Percentiles rank a stretch among this genome's conserved stretches.
Evolutionary conservation across 1,140 invertebrate genomes (phyloP).

Genomic region (Andricus grossulariae): DNA sequence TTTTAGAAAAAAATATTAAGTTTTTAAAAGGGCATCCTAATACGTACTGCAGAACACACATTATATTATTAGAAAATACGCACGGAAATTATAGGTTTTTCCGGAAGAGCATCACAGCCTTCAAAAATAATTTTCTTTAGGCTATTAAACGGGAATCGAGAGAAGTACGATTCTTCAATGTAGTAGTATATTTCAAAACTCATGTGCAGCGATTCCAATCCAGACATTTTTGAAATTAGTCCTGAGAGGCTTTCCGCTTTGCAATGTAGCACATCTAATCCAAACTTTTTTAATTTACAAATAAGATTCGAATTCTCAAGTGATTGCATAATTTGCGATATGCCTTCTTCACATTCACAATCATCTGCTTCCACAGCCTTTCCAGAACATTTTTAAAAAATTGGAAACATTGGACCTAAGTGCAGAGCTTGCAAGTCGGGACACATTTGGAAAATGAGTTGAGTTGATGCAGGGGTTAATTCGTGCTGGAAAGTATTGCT

Average conservation of each 20-base stretch:
- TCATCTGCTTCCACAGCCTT: not conserved
- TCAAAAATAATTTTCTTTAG: not conserved
- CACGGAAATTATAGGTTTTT: not conserved
- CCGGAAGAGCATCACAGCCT: not conserved
- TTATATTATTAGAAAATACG: too few relatives aligned
- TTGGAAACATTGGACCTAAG: not conserved
- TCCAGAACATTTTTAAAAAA: not conserved
- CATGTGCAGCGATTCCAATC: not conserved
- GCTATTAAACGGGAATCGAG: not conserved
- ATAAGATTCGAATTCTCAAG: not conserved
- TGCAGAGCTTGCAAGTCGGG: not conserved
- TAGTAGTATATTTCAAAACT: not conserved
- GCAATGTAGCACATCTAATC: not conserved
- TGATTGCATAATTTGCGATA: not conserved
- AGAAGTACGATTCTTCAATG: not conserved
- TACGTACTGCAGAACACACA: too few relatives aligned
- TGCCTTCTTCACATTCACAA: not conserved
- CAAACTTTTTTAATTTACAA: not conserved
- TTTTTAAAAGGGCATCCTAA: too few relatives aligned
- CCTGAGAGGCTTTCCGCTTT: not conserved
- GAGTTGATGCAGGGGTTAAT: not conserved
- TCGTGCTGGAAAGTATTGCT: not conserved
- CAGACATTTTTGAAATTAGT: not conserved
- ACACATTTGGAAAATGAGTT: not conserved
- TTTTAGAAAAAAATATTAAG: too few relatives aligned